Base-by-base conservation (phyloP, 2,113 vertebrate genomes). In the Triplophysa siluroides region DNA sequence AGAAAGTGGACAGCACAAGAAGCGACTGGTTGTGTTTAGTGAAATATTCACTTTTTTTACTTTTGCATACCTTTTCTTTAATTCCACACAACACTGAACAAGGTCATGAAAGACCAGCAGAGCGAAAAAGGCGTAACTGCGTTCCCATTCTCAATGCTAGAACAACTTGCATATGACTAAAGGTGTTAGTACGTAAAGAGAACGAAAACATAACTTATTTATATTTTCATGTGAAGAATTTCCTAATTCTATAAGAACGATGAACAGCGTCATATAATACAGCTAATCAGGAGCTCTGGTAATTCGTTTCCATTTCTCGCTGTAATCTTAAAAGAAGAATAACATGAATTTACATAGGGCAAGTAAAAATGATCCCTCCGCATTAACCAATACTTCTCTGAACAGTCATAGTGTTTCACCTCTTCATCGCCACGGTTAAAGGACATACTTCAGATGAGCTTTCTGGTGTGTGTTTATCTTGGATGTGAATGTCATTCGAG, bases 211-310 rank as follows among this genome's bases (percentile, higher is more conserved):
- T 81, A 81, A 79, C 60, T 77, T 80, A 85, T 21, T 74, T 54
- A 66, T 50, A 70, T 58, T 82, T 67, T 81, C 70, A 82, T 82
- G 73, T 21, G 21, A 78, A 80, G 80, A 72, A 83, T 56, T 11
- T 73, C 26, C 87, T 86, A 85, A 84, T 90, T 85, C 83, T 73
- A 65, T 68, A 87, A 89, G 80, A 83, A 74, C 79, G 76, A 87
- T 83, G 86, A 89, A 90, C 89, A 91, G 84, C 87, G 76, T 84
- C 85, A 85, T 43, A 85, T 78, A 85, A 87, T 79, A 87, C 85
- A 86, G 89, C 88, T 82, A 87, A 89, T 85, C 72, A 63, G 77
- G 87, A 89, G 87, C 87, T 87, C 78, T 56, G 12, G 45, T 84
- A 69, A 82, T n/a, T 69, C 71, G 66, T 83, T 29, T n/a, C 43